Conservation (phyloP, 2,113 vertebrate genomes). For the Stomatorhinus ivindoensis region DNA sequence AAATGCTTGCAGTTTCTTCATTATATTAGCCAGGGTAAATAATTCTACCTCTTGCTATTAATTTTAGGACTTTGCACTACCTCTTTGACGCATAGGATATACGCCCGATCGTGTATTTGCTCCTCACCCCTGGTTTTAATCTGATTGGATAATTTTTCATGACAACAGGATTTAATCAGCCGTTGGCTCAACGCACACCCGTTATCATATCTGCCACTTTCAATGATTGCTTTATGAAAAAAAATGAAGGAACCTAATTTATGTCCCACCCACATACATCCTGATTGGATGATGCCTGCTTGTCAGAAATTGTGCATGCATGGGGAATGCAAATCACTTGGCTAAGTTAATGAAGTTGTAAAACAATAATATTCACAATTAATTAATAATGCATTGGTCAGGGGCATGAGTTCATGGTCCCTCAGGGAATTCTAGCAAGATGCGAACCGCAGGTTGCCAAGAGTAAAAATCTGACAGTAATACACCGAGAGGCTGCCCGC, state of each 20-base stretch:
- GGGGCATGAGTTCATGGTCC: neutral
- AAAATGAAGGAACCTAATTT: neutral
- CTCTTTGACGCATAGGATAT: neutral
- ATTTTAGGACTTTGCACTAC: neutral
- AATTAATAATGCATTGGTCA: slow-evolving; percentile 4
- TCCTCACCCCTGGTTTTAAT: neutral
- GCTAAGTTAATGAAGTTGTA: neutral
- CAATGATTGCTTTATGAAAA: neutral
- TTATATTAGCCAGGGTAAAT: neutral
- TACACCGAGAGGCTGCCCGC: neutral
- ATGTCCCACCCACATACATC: neutral
- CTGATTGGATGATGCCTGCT: neutral
- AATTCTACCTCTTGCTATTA: neutral
- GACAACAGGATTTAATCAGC: slow-evolving; percentile 7
- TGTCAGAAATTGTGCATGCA: neutral
- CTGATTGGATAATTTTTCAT: slow-evolving; percentile 11
- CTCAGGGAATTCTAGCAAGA: neutral
- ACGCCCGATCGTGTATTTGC: neutral
- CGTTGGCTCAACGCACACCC: neutral
- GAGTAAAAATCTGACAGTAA: neutral
- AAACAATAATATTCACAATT: neutral
- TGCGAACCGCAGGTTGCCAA: neutral
- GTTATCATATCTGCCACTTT: neutral
- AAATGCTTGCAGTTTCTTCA: neutral
- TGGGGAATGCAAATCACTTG: neutral